Evolutionary conservation across 92 coral and sea anemone species (phyloP).

Genomic region (Phenganax stokvisi): DNA sequence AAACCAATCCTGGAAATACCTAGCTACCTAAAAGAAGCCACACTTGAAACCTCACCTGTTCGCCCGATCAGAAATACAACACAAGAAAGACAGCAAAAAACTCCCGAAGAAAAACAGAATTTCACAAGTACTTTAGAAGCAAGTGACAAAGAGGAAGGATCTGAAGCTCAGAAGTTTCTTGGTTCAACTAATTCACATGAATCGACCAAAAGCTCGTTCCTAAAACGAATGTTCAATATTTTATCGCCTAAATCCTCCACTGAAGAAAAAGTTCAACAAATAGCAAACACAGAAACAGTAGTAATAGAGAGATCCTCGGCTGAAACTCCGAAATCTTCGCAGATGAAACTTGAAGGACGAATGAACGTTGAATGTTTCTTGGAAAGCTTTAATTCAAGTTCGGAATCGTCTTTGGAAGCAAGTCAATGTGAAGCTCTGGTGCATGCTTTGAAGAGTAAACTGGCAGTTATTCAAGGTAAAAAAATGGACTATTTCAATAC

Average conservation of each 20-base stretch:
- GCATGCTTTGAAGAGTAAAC: slow-evolving; percentile 29
- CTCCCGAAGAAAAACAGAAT: not conserved
- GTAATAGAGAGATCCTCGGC: not conserved
- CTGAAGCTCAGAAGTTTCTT: not conserved
- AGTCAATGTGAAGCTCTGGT: slow-evolving; percentile 40
- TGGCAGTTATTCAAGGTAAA: slow-evolving; percentile 29
- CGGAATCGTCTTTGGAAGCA: slow-evolving; percentile 28
- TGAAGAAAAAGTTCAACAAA: too few species aligned
- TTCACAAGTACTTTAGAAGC: not conserved
- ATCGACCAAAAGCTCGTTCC: not conserved
- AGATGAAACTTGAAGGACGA: not conserved
- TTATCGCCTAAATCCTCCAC: too few species aligned
- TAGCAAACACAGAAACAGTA: too few species aligned
- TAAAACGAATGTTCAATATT: too few species aligned
- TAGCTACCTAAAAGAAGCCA: slow-evolving; percentile 9
- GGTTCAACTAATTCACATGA: not conserved
- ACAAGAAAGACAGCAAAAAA: not conserved
- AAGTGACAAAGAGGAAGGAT: not conserved
- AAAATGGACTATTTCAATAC: not conserved
- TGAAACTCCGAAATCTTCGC: not conserved
- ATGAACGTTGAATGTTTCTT: slow-evolving; percentile 22
- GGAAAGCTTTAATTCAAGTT: slow-evolving; percentile 4
- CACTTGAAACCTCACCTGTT: not conserved
- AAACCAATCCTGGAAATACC: not conserved
- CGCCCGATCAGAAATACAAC: not conserved